Evolutionary conservation across 2,113 vertebrate genomes (phyloP).

Genomic region (Oenanthe melanoleuca): DNA sequence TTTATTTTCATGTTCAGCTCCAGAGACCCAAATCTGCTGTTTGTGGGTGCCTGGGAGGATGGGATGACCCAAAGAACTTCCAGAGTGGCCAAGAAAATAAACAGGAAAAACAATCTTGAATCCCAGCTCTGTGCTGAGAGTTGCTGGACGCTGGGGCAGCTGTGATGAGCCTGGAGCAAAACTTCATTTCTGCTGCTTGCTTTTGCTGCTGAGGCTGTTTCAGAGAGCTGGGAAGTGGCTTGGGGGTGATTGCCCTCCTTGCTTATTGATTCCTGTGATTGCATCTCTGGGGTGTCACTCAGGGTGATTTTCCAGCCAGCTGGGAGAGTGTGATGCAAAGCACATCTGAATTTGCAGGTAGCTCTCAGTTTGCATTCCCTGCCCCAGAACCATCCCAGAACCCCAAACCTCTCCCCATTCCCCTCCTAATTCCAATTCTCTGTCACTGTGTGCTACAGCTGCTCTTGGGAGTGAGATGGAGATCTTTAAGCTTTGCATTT

Average conservation of each 20-base stretch:
- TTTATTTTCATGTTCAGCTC: neutral
- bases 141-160: rapidly evolving
- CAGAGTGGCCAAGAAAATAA: neutral
- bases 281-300: neutral
- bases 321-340: neutral
- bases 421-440: neutral
- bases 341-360: neutral
- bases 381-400: rapidly evolving
- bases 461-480: neutral
- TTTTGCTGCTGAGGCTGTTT: neutral
- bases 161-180: neutral
- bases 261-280: neutral
- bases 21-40: neutral
- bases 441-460: neutral
- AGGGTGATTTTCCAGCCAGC: neutral
- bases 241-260: neutral
- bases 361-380: neutral
- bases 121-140: neutral
- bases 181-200: neutral
- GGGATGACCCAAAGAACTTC: neutral
- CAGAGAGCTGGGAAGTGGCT: neutral
- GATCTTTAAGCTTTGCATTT: neutral
- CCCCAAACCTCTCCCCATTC: neutral
- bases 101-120: neutral
- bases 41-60: neutral